These are phyloP conservation scores for Ramazzottius varieornatus DNA, from an alignment of 2,888 invertebrate genomes.

Conservation along the genomic window DNA sequence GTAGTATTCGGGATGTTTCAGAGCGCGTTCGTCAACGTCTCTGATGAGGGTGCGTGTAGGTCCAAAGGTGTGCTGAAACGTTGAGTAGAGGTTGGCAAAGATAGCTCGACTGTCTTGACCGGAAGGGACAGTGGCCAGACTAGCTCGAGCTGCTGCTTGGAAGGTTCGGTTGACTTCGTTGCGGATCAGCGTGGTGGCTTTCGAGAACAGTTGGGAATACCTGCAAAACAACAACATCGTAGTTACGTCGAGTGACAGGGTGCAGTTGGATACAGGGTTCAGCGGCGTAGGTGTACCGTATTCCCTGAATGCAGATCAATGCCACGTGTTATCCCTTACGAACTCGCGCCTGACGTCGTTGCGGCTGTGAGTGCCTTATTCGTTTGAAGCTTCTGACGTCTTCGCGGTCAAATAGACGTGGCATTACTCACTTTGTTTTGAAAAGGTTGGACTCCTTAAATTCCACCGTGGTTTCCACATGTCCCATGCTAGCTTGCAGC, in stretches of 20 bases:
- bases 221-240: not conserved
- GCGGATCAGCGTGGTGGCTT: not conserved
- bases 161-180: not conserved
- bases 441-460: not conserved
- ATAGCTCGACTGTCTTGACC: not conserved
- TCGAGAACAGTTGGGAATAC: not conserved
- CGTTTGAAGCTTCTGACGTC: too few relatives aligned
- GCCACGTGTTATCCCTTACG: too few relatives aligned
- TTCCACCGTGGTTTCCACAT: not conserved
- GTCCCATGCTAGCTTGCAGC: not conserved
- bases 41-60: not conserved
- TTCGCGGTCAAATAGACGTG: too few relatives aligned
- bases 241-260: too few relatives aligned
- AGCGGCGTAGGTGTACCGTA: too few relatives aligned
- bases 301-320: too few relatives aligned
- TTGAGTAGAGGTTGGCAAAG: not conserved
- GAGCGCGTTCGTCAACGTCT: not conserved
- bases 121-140: not conserved
- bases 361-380: too few relatives aligned
- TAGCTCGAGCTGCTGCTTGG: not conserved
- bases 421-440: not conserved
- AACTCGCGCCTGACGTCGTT: too few relatives aligned
- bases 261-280: too few relatives aligned
- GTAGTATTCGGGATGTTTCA: not conserved
- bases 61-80: not conserved